Evolutionary conservation across 1,140 invertebrate species (phyloP), one percentile per base, ranked within the genome.

Genomic region (Neocloeon triangulifer): DNA sequence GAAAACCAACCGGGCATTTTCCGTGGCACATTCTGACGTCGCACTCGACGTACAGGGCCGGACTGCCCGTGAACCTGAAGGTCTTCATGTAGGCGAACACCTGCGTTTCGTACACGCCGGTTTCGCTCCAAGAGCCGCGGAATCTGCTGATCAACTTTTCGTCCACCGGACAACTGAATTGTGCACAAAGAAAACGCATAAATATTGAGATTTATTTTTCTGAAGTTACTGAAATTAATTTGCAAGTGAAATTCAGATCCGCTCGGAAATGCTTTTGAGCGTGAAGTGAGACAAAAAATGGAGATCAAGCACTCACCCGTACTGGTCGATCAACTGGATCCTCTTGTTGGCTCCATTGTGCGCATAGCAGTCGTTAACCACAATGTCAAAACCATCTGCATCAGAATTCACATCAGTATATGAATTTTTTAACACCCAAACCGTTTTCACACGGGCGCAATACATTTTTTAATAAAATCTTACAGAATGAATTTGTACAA

Each of bases 21-120:
- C 84, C 84, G 50, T 89, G 84, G 51, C 85, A 92, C 84, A 91
- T 91, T 34, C 82, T 60, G 19, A 91, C 82, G 50, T 89, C 84
- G 45, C 85, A 91, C 55, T 91, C 84, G 35, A 91, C 84, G 54
- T 92, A 92, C 1, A 92, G 60, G 4, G 84, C 82, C 2, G 84
- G 84, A 0, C 81, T 88, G 6, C 84, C 84, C 1, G 82, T 89
- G 51, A 91, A 91, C 36, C 84, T 63, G 52, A 89, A 91, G 3
- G 85, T 88, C 57, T 91, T 91, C 76, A 91, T 82, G 46, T 89
- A 89, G 1, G 85, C 82, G 48, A 80, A 91, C 7, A 91, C 81
- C 50, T 88, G 81, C 0, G 81, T 88, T 54, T 88, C 81, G 48
- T 78, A 88, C n/a, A 85, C 65, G 18, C 78, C 80, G 22, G 73